Base-by-base conservation (phyloP, 2,113 vertebrate genomes). In the Tonatia bakeri region DNA sequence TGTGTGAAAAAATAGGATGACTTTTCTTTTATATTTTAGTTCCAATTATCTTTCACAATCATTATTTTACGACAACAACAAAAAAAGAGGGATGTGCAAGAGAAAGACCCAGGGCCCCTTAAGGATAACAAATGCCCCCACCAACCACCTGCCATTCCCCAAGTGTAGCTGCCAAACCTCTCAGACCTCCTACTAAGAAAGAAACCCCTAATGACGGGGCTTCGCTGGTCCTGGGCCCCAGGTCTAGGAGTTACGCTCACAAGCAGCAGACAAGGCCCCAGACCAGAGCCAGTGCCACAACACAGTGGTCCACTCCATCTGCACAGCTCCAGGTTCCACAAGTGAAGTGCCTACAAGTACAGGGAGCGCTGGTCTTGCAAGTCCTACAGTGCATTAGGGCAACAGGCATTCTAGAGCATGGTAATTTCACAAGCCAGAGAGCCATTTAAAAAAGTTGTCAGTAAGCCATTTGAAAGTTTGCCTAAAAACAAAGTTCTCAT, bases 1-100 rank as follows among this genome's bases (percentile, higher is more conserved):
- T 0, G 3, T 7, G 7, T 7, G 50, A 4, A 38, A 38, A 43
- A 54, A 56, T 4, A 19, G 0, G 13, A 11, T 1, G 24, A n/a
- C 3, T 83, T 61, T 72, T 16, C 70, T 61, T 24, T 22, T 47
- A 1, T 17, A 19, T n/a, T 20, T 28, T 24, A 26, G 59, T 70
- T 20, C 31, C n/a, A 14, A 59, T 54, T n/a, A 20, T 8, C 24
- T 40, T 38, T 38, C 31, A 43, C 16, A 12, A 20, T 26, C 15
- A 1, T 15, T 5, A 50, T 17, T 40, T 16, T 8, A 38, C 0
- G 15, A 94, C 2, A 45, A 72, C 3, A 50, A 75, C 0, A 28
- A 24, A 22, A 26, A 1, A 1, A 6, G 36, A 7, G 16, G 28
- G 9, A 4, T 0, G 5, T 7, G 75, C 69, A 73, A 72, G 17